A percentile compares a stretch with the other conserved stretches of the same genome.
These are phyloP conservation scores for Eupristina koningsbergeri DNA, from an alignment of 1,140 invertebrate genomes.

Conservation along the genomic window DNA sequence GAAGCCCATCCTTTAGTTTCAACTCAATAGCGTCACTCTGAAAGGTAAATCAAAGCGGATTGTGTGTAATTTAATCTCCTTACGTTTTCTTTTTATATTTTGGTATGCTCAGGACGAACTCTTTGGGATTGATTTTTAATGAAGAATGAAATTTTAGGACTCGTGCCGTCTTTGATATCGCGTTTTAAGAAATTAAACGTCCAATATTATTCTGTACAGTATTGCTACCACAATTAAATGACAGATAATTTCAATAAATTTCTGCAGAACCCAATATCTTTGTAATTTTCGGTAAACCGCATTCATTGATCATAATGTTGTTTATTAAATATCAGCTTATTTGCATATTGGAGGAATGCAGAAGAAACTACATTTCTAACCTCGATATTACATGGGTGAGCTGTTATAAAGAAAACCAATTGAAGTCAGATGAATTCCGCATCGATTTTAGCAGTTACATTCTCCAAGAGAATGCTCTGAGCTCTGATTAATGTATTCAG, in stretches of 20 bases:
- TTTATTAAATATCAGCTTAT: no score
- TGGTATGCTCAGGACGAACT: not conserved
- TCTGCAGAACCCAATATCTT: no score
- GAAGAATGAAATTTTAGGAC: not conserved
- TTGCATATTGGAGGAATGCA: no score
- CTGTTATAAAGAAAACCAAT: not conserved
- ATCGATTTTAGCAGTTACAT: slow-evolving; percentile 1
- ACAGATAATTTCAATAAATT: no score
- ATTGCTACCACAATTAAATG: no score
- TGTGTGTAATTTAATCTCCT: slow-evolving; percentile 33
- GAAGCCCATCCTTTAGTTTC: slow-evolving; percentile 27
- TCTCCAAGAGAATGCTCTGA: not conserved
- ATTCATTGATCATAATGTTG: no score
- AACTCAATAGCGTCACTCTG: not conserved
- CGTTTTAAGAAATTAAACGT: no score
- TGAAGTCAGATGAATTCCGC: not conserved
- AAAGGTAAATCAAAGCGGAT: slow-evolving; percentile 31
- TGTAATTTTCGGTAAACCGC: no score
- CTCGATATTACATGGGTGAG: not conserved
- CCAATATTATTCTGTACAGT: no score
- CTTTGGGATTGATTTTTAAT: not conserved
- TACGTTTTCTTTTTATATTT: not conserved
- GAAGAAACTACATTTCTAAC: not conserved
- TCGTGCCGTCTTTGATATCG: not conserved
- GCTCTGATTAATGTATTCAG: slow-evolving; percentile 7